Conservation (phyloP, 1,140 invertebrate genomes). For the Caenorhabditis latens region DNA sequence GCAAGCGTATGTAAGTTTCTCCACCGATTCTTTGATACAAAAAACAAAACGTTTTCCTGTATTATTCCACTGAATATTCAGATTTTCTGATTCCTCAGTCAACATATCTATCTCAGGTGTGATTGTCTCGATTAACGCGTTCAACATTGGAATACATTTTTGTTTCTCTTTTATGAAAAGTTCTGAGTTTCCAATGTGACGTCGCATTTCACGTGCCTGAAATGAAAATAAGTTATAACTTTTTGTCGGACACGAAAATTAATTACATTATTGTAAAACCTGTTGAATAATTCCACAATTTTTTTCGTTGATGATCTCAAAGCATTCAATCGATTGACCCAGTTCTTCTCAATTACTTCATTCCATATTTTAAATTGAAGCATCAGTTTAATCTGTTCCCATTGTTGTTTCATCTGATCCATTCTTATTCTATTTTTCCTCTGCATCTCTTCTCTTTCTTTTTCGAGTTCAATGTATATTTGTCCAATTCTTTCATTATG, state of each 20-base stretch:
- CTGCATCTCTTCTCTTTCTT: too few species aligned
- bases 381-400: not conserved
- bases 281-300: not conserved
- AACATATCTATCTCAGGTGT: not conserved
- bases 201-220: not conserved
- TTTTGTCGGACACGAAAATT: not conserved
- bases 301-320: not conserved
- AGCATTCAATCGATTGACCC: not conserved
- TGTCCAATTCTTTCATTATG: too few species aligned
- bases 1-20: not conserved
- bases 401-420: not conserved
- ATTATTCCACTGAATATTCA: not conserved
- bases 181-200: not conserved
- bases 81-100: not conserved
- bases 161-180: not conserved
- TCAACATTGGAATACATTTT: not conserved
- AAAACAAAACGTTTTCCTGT: constrained; percentile 2
- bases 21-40: not conserved
- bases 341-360: not conserved
- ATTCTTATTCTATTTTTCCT: not conserved
- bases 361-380: not conserved
- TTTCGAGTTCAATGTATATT: too few species aligned
- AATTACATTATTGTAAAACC: not conserved
- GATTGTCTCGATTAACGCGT: not conserved
- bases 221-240: not conserved